Evolutionary conservation across 2,113 vertebrate species (phyloP).

Genomic region (Chionomys nivalis): DNA sequence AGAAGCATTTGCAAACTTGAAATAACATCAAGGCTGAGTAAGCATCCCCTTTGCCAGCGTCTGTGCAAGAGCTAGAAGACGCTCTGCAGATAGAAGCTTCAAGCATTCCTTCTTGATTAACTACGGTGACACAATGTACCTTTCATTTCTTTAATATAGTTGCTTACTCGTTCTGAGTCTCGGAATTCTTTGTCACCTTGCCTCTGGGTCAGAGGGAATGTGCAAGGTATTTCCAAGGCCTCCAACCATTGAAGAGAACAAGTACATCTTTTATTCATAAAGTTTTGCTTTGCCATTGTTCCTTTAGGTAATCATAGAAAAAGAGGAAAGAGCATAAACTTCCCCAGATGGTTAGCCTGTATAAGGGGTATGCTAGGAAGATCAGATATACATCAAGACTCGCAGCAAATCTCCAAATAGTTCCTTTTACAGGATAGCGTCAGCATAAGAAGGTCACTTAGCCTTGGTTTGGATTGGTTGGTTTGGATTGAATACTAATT

Average conservation of each 20-base stretch:
- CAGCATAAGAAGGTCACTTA: not conserved
- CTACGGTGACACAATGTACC: not conserved
- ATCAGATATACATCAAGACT: not conserved
- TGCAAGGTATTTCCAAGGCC: not conserved
- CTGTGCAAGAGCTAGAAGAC: not conserved
- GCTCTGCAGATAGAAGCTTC: constrained; percentile 12
- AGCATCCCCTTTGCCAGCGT: not conserved
- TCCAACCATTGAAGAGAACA: not conserved
- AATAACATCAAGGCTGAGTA: not conserved
- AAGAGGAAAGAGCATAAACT: not conserved
- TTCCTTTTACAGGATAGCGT: not conserved
- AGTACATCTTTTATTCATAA: not conserved
- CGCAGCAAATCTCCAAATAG: not conserved
- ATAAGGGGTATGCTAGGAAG: not conserved
- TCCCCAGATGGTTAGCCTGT: not conserved
- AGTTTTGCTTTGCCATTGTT: not conserved
- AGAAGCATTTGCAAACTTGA: not conserved
- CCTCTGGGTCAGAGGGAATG: constrained; percentile 1
- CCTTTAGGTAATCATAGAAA: not conserved
- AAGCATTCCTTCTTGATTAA: constrained; percentile 41
- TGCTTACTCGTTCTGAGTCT: constrained; percentile 22
- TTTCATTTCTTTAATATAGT: constrained; percentile 43
- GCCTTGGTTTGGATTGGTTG: too few relatives aligned
- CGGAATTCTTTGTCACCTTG: not conserved
- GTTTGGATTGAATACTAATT: not conserved